Conservation (phyloP, 2,113 vertebrate genomes). For the Ciconia stormi region DNA sequence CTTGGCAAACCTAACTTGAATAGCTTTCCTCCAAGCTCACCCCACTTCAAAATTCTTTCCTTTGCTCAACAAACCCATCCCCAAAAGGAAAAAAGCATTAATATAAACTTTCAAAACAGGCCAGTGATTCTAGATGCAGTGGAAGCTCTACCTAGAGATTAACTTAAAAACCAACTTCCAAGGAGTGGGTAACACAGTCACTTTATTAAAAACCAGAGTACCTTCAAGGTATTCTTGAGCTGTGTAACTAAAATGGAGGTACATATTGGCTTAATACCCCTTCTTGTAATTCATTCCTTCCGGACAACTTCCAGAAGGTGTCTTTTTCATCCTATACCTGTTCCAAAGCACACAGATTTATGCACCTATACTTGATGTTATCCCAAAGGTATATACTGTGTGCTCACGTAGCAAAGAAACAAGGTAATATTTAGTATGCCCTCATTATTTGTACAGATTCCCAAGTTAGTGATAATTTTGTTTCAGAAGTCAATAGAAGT, state of each 20-base stretch:
- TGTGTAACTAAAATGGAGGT: neutral
- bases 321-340: neutral
- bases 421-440: neutral
- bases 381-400: neutral
- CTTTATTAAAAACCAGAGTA: neutral
- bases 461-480: neutral
- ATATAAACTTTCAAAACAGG: neutral
- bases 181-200: neutral
- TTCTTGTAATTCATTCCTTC: neutral
- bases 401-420: neutral
- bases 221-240: neutral
- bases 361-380: neutral
- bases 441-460: neutral
- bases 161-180: neutral
- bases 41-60: neutral
- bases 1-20: neutral
- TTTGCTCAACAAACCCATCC: neutral
- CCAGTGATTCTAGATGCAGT: neutral
- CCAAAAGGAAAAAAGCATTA: neutral
- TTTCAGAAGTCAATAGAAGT: neutral
- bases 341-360: neutral
- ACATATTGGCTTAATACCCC: neutral
- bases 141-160: neutral
- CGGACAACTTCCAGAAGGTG: neutral
- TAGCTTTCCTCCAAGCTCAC: neutral